Evolutionary conservation across 2,797 vertebrate species (phyloP).

Genomic region (Myotis findleyi): DNA sequence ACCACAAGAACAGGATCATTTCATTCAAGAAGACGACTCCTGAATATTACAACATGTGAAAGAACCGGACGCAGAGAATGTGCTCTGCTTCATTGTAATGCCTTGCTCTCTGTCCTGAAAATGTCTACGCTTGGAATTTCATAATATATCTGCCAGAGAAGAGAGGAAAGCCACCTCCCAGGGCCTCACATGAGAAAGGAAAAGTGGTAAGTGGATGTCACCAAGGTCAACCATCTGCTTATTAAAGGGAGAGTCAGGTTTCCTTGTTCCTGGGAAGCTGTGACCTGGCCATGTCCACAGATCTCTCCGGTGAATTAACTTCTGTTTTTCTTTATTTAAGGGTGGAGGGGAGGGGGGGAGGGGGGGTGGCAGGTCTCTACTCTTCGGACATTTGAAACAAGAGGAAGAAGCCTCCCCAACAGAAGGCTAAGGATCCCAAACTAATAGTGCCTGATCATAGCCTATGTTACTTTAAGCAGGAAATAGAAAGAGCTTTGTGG

Average conservation of each 20-base stretch:
- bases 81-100: not conserved
- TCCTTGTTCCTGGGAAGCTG: slow-evolving; percentile 63
- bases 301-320: slow-evolving; percentile 65
- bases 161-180: slow-evolving; percentile 59
- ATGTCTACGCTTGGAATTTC: not conserved
- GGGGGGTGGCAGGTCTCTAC: not conserved
- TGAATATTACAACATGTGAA: not conserved
- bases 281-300: slow-evolving; percentile 35
- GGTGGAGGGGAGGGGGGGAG: rapidly evolving
- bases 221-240: slow-evolving; percentile 75
- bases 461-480: not conserved
- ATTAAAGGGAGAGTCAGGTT: slow-evolving; percentile 72
- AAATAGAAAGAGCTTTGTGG: not conserved
- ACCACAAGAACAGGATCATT: not conserved
- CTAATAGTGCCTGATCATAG: not conserved
- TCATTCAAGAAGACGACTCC: not conserved
- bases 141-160: slow-evolving; percentile 12
- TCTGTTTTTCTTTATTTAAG: slow-evolving; percentile 78
- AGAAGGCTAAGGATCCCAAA: slow-evolving; percentile 26
- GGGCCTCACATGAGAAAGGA: slow-evolving; percentile 70
- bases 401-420: not conserved
- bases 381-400: slow-evolving; percentile 48
- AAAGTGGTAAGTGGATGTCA: slow-evolving; percentile 75
- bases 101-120: slow-evolving; percentile 44
- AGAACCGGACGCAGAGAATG: rapidly evolving